Conservation (phyloP, 2,888 invertebrate species). For the Drosophila borealis region DNA sequence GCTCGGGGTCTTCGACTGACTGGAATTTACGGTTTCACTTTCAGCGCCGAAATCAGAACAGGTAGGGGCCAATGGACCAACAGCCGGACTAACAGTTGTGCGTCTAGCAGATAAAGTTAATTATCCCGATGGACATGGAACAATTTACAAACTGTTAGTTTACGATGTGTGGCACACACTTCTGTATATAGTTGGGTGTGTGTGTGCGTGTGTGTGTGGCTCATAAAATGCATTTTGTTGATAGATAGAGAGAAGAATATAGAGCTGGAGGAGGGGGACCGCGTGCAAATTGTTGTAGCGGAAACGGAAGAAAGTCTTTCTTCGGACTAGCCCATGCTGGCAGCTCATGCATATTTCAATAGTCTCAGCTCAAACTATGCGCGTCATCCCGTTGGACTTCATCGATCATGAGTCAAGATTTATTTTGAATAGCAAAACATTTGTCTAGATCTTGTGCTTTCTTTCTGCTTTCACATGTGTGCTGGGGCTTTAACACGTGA, state of each 20-base stretch:
- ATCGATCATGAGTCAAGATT: slow-evolving; percentile 37
- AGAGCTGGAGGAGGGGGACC: too few relatives aligned
- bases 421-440: slow-evolving; percentile 51
- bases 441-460: slow-evolving; percentile 40
- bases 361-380: slow-evolving; percentile 38
- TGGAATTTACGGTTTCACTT: slow-evolving; percentile 81
- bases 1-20: slow-evolving; percentile 17
- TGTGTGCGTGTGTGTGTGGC: slow-evolving; percentile 15
- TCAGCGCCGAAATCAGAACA: slow-evolving; percentile 82
- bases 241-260: not conserved
- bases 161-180: slow-evolving; percentile 78
- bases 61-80: slow-evolving; percentile 57
- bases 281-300: slow-evolving; percentile 37
- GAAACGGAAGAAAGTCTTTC: slow-evolving; percentile 82
- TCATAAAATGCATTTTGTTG: slow-evolving; percentile 36
- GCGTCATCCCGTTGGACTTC: slow-evolving; percentile 60
- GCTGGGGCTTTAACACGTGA: slow-evolving; percentile 59
- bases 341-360: slow-evolving; percentile 71
- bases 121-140: slow-evolving; percentile 47
- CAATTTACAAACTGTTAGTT: slow-evolving; percentile 81
- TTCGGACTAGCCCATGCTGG: slow-evolving; percentile 1
- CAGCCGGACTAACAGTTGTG: slow-evolving; percentile 64
- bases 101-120: slow-evolving; percentile 73
- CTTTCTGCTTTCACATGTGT: slow-evolving; percentile 40
- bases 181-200: slow-evolving; percentile 34